Evolutionary conservation across 2,113 vertebrate genomes (phyloP).

Genomic region (Notothenia coriiceps): DNA sequence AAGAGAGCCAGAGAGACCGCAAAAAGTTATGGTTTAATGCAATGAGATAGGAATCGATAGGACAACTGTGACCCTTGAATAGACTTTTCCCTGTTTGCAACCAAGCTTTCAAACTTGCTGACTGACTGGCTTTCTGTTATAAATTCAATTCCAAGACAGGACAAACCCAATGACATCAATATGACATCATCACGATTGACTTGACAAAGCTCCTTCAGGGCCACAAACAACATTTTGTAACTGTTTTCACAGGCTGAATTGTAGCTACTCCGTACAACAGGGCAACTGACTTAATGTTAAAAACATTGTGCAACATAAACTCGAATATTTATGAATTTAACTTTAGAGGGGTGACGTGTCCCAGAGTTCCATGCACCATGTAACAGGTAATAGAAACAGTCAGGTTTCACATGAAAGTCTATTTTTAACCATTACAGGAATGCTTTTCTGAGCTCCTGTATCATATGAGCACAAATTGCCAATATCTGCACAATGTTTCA

Average conservation of each 20-base stretch:
- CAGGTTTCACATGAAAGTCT: background rate
- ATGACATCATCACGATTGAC: background rate
- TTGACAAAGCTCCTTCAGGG: background rate
- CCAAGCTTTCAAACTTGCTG: no score
- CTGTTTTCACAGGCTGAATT: background rate
- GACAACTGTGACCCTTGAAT: background rate
- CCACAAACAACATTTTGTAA: background rate
- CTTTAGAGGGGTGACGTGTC: background rate
- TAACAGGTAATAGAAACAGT: background rate
- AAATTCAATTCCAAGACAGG: background rate
- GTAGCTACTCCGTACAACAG: background rate
- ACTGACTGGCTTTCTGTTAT: no score
- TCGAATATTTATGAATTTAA: background rate
- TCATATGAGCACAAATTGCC: background rate
- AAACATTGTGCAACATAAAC: background rate
- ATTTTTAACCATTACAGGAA: background rate
- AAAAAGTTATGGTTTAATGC: background rate
- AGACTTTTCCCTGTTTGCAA: background rate
- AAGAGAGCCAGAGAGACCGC: no score
- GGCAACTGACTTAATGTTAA: background rate
- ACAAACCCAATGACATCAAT: background rate
- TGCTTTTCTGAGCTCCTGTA: background rate
- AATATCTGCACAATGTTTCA: slow-evolving; percentile 26
- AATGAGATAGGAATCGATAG: background rate
- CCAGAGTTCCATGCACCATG: background rate